Base-by-base conservation (phyloP, 1,140 invertebrate genomes). In the Sinella curviseta region DNA sequence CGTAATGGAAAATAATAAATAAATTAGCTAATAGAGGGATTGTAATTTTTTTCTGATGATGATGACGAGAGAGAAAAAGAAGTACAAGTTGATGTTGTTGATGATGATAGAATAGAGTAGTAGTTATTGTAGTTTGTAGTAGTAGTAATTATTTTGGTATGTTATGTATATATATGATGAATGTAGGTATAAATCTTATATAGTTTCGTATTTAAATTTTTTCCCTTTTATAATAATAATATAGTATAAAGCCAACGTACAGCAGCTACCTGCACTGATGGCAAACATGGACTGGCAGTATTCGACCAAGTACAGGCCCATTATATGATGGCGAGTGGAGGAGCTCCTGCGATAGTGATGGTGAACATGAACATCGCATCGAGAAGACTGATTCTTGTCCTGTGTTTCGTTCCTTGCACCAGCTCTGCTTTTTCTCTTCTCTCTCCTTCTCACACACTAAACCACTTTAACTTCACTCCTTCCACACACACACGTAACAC, bases 271-370 rank as follows among this genome's bases (percentile, higher is more conserved):
- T 76, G 67, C 65, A 57, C 78, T 77, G 78, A 79, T 80, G 78
- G 70, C 77, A 57, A 70, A 79, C 77, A 82, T 80, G 48, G 77
- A 82, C 80, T 82, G 80, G 67, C 80, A 35, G 65, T 70, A 33
- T 30, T 70, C 26, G 65, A 70, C 28, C 8, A 33, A 70, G 31
- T 70, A 24, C 26, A 70, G 65, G 8, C 65, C 65, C 65, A 24
- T 8, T 70, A 70, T 70, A 70, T 3, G 57, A 3, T 60, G 57
- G 24, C 3, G 57, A 12, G 12, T 12, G 4, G 26, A 12, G 65
- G 26, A 65, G 57, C 57, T 65, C 16, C 57, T 16, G 26, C 16
- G 31, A 30, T 12, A 14, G 65, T 31, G 65, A 30, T 70, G 65
- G 65, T 70, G 65, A 70, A 70, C 65, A 70, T 70, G 65, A 70